A percentile compares a stretch with the other conserved stretches of the same genome.
Conservation (phyloP, 92 coral and sea anemone species). For the Parazoanthus swiftii region DNA sequence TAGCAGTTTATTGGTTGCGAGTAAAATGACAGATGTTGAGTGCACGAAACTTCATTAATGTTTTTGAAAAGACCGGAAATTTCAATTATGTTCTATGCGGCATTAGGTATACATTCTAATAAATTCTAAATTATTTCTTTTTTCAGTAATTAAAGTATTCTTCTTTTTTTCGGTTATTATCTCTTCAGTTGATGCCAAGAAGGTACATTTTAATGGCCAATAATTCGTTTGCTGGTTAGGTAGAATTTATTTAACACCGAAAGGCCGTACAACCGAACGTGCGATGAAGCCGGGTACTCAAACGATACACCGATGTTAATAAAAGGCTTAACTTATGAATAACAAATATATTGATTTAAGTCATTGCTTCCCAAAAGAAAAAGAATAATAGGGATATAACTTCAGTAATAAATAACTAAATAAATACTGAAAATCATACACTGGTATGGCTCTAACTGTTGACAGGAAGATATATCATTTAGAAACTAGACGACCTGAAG, state of each 20-base stretch:
- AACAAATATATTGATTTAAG: conserved; percentile 13
- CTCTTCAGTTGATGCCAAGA: not conserved
- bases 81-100: conserved; percentile 28
- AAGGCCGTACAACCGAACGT: not conserved
- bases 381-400: conserved; percentile 6
- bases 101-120: not conserved
- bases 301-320: not conserved
- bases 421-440: conserved; percentile 9
- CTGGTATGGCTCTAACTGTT: not conserved
- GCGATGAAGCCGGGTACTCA: not conserved
- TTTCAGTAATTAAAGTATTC: not conserved
- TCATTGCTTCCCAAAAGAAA: conserved; percentile 6
- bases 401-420: not conserved
- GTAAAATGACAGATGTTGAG: conserved; percentile 31
- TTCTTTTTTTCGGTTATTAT: not conserved
- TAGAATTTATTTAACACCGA: not conserved
- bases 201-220: not conserved
- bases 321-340: conserved; percentile 19
- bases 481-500: not conserved
- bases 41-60: conserved; percentile 33
- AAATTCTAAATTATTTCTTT: not conserved
- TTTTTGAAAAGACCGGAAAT: conserved; percentile 39
- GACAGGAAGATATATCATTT: not conserved
- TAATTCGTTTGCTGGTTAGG: not conserved
- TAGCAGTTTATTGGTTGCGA: conserved; percentile 26